Evolutionary conservation across 2,113 vertebrate genomes (phyloP).

Genomic region (Prunella himalayana): DNA sequence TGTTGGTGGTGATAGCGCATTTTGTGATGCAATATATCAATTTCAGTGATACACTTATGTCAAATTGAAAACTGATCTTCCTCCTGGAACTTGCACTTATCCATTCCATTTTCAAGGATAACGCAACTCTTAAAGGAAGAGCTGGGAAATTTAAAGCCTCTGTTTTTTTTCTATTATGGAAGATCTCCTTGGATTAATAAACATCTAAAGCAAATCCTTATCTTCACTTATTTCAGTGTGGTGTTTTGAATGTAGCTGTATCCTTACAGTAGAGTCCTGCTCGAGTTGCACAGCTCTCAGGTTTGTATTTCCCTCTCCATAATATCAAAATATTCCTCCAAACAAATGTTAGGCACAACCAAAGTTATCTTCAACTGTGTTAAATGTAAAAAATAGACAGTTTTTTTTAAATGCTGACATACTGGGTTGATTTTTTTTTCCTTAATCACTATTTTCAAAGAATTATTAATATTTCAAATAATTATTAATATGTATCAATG

Average conservation of each 20-base stretch:
- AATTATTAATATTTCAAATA: background rate
- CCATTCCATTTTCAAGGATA: constrained; percentile 19
- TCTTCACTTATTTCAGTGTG: constrained; percentile 48
- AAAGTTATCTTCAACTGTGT: background rate
- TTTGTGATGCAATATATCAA: constrained; percentile 61
- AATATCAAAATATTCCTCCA: background rate
- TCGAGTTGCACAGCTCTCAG: background rate
- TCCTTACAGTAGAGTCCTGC: background rate
- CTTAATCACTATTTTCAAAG: background rate
- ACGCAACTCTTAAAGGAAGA: constrained; percentile 38
- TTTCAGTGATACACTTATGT: constrained; percentile 53
- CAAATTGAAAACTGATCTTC: constrained; percentile 19
- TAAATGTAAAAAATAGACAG: background rate
- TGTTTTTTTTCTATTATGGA: constrained; percentile 59
- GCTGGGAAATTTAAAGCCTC: constrained; percentile 10
- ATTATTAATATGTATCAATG: background rate
- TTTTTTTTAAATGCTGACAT: background rate
- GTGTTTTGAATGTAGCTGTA: constrained; percentile 32
- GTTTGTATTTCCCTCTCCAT: background rate
- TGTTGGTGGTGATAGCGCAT: constrained; percentile 58
- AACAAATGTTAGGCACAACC: background rate
- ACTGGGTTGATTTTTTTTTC: background rate
- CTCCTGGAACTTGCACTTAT: constrained; percentile 30
- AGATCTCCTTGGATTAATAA: constrained; percentile 65
- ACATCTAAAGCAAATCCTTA: constrained; percentile 56